Evolutionary conservation across 30 jellyfish, hydroid and myxozoan species (phyloP), one percentile per base, ranked within the genome.

Genomic region (Pelagia noctiluca): DNA sequence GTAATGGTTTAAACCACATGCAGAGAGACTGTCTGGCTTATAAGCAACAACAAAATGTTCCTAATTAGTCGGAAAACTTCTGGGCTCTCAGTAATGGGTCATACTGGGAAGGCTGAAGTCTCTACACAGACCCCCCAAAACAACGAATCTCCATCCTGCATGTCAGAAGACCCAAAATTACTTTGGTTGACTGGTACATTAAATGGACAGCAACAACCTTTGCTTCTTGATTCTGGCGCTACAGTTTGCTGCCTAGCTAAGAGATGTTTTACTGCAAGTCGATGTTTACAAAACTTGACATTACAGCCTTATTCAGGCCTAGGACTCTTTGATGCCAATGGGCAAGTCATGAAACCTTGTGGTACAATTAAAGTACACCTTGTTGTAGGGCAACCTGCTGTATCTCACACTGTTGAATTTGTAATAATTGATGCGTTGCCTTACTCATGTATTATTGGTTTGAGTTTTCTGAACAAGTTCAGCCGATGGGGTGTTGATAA

Each of bases 101-200:
- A 76, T 76, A 76, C 88, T 46, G 88, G 29, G 50, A 42, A 50
- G 48, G 84, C 84, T 71, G 26, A 72, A 10, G 42, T 13, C 23
- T 50, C 34, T 30, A 29, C 76, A 19, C 46, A 16, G 87, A 75
- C 87, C 87, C 87, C 87, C 76, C 46, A 75, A 75, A 47, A 50
- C 35, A 1, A 46, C n/a, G 69, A 5, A 35, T 5, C 8, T 16
- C 12, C 16, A 5, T 5, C 8, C 38, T 34, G 7, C 46, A 22
- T 7, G 35, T 35, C 5, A 26, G 24, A 42, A 33, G 35, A 35
- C 23, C 66, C 83, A 3, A 18, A 23, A 26, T 50, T 78, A 12
- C 89, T 78, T 31, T 78, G 89, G 81, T 71, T 78, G 46, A 78
- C 80, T 60, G 81, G 89, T 57, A 64, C 21, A 61, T 64, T 64